These are phyloP conservation scores for Subacronicta megacephala DNA, from an alignment of 2,888 invertebrate species.

Conservation along the genomic window DNA sequence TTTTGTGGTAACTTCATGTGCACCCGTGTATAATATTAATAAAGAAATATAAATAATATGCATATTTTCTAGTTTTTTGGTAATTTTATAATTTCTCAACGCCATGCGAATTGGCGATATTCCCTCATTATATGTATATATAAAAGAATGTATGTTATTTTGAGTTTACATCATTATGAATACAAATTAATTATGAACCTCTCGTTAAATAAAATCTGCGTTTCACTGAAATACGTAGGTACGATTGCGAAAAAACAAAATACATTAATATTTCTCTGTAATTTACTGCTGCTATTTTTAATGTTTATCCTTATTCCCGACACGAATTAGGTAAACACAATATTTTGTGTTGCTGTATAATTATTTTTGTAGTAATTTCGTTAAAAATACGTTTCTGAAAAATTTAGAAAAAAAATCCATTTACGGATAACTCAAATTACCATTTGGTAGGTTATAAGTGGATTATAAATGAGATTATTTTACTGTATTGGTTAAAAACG, in stretches of 20 bases:
- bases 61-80: no score
- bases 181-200: constrained; percentile 4
- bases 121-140: no score
- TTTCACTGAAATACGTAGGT: constrained; percentile 14
- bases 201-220: constrained; percentile 19
- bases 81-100: no score
- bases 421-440: no score
- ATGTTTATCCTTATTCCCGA: constrained; percentile 39
- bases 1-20: no score
- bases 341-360: constrained; percentile 40
- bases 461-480: constrained; percentile 53
- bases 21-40: no score
- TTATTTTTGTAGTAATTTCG: constrained; percentile 39
- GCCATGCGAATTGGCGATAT: no score
- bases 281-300: constrained; percentile 44
- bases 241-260: constrained; percentile 16
- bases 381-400: constrained; percentile 44
- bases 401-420: constrained; percentile 16
- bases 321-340: constrained; percentile 33
- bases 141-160: background rate
- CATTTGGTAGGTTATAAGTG: constrained; percentile 20
- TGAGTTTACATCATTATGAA: background rate
- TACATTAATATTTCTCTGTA: constrained; percentile 38
- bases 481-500: constrained; percentile 54
- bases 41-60: no score